Evolutionary conservation across 64 coral and sea anemone genomes (phyloP), one percentile per base, ranked within the genome.

Genomic region (Trachythela sp.): DNA sequence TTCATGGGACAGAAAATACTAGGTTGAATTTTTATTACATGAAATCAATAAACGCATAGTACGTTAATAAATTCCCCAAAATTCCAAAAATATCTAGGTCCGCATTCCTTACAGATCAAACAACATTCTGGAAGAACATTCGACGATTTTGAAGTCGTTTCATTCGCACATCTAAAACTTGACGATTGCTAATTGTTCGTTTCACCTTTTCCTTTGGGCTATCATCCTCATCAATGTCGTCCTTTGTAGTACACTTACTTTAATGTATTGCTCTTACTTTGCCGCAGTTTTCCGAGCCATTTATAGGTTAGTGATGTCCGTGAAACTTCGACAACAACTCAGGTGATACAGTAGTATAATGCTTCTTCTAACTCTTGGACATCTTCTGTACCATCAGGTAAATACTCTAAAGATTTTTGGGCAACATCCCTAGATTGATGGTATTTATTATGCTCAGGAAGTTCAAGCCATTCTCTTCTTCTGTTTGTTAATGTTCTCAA

Each of bases 101-200:
- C 71, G 17, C 4, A 77, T 35, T 77, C n/a, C 29, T 77, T 77
- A 35, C 71, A 77, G 17, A 77, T 77, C 36, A 77, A 35, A 77
- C 71, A 77, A n/a, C 71, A 77, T 77, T 77, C 29, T 77, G 71
- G 71, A 77, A 77, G 71, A 77, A 77, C 71, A 77, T 32, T 38
- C 7, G 71, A 35, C 30, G 71, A 77, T 4, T 4, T 22, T 6
- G 71, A 27, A 2, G 36, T 15, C 29, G 36, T n/a, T 17, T n/a
- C 71, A 2, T 77, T 38, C 32, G 13, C 36, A 38, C 71, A 35
- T n/a, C 29, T 77, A 3, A 77, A n/a, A 38, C 71, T n/a, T 17
- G 30, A 77, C 27, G 71, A 77, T 38, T 80, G 75, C 37, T 80
- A 37, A 9, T 80, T 37, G 32, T 80, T 36, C 75, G 75, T 22